Base-by-base conservation (phyloP, 2,797 vertebrate species). In the Somateria mollissima region DNA sequence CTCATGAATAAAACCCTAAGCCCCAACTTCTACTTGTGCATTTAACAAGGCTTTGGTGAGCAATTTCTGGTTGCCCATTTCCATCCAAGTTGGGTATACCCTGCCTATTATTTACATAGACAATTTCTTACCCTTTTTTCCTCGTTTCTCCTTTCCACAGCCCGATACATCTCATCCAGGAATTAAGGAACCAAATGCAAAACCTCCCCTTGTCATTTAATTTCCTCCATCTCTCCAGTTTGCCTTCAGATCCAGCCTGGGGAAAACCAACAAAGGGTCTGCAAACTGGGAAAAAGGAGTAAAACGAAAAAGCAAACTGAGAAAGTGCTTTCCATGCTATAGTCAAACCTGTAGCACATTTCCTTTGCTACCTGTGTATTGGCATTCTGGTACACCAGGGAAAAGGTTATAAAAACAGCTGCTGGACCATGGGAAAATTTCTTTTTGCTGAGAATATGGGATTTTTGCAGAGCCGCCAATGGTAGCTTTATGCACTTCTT, bases 321-420 rank as follows among this genome's bases (percentile, higher is more conserved):
- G 28, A 83, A 83, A 77, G 39, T 41, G 16, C 39, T 65, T 7
- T 2, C 32, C 14, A 75, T 47, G 37, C 58, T 91, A 4, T 54
- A 75, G 39, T 85, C 80, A 56, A 87, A 32, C 27, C 32, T 72
- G 41, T 30, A 85, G 45, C 56, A 73, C 81, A 84, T 81, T 92
- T 71, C 47, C 41, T 90, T 84, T 54, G 30, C 65, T 87, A 67
- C 84, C 69, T 80, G 27, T 95, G 75, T 87, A 27, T 87, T 87
- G 64, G 14, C 30, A n/a, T 80, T 69, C 57, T 78, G n/a, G 32
- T 80, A 43, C 27, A 80, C 28, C 34, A 54, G 20, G 67, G 37
- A 54, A 77, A 77, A 36, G 34, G 69, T 95, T 95, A 90, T 67
- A 27, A 47, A 90, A 90, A 84, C 43, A 73, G 43, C 82, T 49